Evolutionary conservation across 2,888 invertebrate species (phyloP), one percentile per base, ranked within the genome.

Genomic region (Timema podura): DNA sequence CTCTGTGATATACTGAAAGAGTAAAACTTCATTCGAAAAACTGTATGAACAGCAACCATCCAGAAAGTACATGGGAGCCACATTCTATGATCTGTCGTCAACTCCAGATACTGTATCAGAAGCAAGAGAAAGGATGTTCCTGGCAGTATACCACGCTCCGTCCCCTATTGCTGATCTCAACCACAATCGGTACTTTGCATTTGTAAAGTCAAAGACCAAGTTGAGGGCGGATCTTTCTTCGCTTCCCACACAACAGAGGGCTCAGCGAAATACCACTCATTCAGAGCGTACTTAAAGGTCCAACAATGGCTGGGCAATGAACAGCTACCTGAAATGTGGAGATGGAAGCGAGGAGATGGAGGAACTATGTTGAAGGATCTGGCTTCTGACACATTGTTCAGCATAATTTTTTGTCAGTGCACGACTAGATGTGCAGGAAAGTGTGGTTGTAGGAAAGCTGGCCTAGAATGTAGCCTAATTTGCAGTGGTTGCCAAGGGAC

Each of bases 291-390:
- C 51, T 3, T 51, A 13, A 13, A 11, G n/a, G 51, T 51, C 11
- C 51, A 51, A 51, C 11, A 51, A 13, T 51, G 51, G 51, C 51
- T 51, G 51, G 51, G 51, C 11, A 51, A 51, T 13, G 51, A 51
- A 51, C 51, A 2, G 11, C 51, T n/a, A 11, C n/a, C 51, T 51
- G 51, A 51, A 51, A 51, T 51, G 51, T 51, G 51, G 51, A n/a
- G 51, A 51, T 51, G 49, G 49, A 9, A 49, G n/a, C n/a, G n/a
- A n/a, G n/a, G n/a, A n/a, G n/a, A n/a, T n/a, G n/a, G n/a, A n/a
- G n/a, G n/a, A n/a, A 30, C 30, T 30, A 51, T n/a, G n/a, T 51
- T n/a, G 11, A 51, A 51, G n/a, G 3, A 1, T 51, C 51, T n/a
- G n/a, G 51, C 51, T 13, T 3, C 51, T 51, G 51, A 51, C 51